phyloP scores from a whole-genome alignment of 2,797 vertebrate genomes.

The Gallinago stenura region DNA sequence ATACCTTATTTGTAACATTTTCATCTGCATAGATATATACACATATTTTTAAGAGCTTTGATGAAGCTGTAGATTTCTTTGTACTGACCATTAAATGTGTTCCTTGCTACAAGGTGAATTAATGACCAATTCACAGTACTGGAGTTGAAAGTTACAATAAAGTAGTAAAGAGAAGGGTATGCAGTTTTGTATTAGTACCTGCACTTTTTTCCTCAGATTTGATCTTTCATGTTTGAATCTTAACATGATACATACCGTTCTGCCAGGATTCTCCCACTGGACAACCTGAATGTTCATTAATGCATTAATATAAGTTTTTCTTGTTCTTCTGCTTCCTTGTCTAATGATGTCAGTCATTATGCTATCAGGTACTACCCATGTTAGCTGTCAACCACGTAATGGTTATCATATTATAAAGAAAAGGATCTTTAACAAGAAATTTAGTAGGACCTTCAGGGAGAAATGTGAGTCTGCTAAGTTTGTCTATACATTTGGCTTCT shows the following conservation, averaged over 20 bases:
- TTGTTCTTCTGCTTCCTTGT: not conserved
- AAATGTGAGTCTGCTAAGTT: not conserved
- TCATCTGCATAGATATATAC: not conserved
- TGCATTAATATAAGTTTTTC: not conserved
- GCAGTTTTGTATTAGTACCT: not conserved
- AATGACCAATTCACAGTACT: not conserved
- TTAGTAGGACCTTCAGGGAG: not conserved
- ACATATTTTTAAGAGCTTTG: slow-evolving; percentile 40
- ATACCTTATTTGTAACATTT: slow-evolving; percentile 15
- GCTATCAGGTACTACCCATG: not conserved
- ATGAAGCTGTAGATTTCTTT: not conserved
- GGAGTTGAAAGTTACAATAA: not conserved
- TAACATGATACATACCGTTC: not conserved
- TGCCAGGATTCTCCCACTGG: not conserved
- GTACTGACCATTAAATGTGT: not conserved
- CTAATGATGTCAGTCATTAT: not conserved
- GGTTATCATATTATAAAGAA: not conserved
- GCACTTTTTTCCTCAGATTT: not conserved
- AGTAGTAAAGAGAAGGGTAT: not conserved
- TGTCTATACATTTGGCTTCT: not conserved
- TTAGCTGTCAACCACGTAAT: not conserved
- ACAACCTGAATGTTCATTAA: not conserved
- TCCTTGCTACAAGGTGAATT: not conserved
- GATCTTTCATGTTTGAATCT: not conserved
- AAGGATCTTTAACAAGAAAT: not conserved